Evolutionary conservation across 1,140 invertebrate genomes (phyloP).

Genomic region (Trinorchestia longiramus): DNA sequence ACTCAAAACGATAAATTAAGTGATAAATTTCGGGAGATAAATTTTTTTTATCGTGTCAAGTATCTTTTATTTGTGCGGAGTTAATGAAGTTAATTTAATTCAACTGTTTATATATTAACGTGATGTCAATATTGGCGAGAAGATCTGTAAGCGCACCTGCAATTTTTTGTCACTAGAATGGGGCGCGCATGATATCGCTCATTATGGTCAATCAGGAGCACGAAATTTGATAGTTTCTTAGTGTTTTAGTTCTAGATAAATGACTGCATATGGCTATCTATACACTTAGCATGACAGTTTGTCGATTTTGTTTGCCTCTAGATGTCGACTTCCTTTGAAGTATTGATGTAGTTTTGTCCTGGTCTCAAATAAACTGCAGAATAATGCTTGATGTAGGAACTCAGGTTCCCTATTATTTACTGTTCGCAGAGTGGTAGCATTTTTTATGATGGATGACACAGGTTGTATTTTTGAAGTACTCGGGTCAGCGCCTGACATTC

Average conservation of each 20-base stretch:
- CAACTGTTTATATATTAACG: background rate
- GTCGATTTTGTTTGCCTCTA: background rate
- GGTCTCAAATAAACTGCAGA: too few species aligned
- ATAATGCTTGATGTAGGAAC: too few species aligned
- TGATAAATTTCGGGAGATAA: background rate
- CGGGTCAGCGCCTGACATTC: too few species aligned
- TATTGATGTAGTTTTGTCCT: too few species aligned
- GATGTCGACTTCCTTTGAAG: too few species aligned
- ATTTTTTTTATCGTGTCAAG: background rate
- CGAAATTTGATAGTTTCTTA: background rate
- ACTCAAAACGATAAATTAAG: background rate
- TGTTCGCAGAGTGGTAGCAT: too few species aligned
- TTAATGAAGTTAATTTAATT: background rate
- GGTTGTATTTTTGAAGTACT: too few species aligned
- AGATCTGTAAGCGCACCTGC: background rate
- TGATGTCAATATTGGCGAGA: background rate
- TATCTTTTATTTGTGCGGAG: background rate
- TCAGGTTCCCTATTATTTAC: too few species aligned
- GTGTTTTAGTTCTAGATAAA: background rate
- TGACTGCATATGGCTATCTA: background rate
- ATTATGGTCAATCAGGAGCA: background rate
- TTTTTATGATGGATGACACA: too few species aligned
- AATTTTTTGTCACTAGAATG: background rate
- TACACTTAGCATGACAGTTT: background rate
- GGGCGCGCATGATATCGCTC: background rate